These are phyloP conservation scores for Sylvilagus floridanus DNA, from an alignment of 2,797 vertebrate species.

Conservation along the genomic window DNA sequence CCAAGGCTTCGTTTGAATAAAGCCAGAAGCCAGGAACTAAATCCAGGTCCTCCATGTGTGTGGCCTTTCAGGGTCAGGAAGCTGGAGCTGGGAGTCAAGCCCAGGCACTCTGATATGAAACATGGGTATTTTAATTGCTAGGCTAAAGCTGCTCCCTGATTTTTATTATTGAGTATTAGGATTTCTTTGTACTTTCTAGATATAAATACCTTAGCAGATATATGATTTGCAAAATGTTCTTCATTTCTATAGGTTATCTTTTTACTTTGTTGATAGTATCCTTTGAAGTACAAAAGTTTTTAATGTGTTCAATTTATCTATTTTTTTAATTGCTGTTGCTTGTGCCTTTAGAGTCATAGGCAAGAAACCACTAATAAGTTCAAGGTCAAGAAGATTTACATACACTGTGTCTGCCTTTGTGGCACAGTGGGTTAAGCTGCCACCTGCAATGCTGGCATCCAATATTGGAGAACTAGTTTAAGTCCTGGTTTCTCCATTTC, in stretches of 20 bases:
- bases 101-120: no score
- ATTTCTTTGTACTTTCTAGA: slow-evolving; percentile 34
- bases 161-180: slow-evolving; percentile 4
- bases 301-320: not conserved
- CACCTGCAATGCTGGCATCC: no score
- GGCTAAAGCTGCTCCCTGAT: not conserved
- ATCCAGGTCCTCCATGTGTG: no score
- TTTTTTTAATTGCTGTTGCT: not conserved
- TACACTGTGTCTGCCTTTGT: no score
- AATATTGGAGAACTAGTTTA: no score
- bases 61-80: no score
- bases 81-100: no score
- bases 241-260: not conserved
- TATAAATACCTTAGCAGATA: not conserved
- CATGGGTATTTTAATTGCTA: not conserved
- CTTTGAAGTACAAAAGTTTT: slow-evolving; percentile 16
- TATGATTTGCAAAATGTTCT: not conserved
- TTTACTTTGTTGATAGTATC: not conserved
- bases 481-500: no score
- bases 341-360: slow-evolving; percentile 9
- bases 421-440: no score
- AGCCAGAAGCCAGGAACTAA: no score
- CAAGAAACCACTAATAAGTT: slow-evolving; percentile 20
- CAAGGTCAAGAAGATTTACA: not conserved
- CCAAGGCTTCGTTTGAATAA: no score